Percentiles rank a stretch among this genome's conserved stretches.
Conservation (phyloP, 1,140 invertebrate species). For the Nephila pilipes region DNA sequence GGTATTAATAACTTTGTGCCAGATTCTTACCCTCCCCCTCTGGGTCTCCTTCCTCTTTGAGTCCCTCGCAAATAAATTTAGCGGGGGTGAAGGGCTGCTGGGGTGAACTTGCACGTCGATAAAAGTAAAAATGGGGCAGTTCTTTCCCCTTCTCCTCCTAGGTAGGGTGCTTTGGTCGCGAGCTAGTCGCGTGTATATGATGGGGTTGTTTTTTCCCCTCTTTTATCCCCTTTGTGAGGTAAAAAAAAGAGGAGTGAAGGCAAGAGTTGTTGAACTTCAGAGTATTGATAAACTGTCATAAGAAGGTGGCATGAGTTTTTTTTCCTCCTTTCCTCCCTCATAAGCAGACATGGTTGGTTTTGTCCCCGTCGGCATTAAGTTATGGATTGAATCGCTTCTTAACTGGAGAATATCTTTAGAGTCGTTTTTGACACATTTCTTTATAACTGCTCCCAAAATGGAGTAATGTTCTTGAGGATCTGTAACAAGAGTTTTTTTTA, state of each 20-base stretch:
- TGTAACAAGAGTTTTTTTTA: too few relatives aligned
- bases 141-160: background rate
- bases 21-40: constrained; percentile 35
- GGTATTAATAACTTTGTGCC: constrained; percentile 67
- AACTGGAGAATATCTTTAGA: background rate
- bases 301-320: constrained; percentile 32
- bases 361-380: background rate
- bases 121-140: constrained; percentile 67
- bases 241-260: constrained; percentile 40
- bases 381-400: background rate
- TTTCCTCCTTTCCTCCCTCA: background rate
- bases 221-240: background rate
- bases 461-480: too few relatives aligned
- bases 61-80: constrained; percentile 28
- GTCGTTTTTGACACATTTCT: too few relatives aligned
- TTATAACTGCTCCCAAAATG: too few relatives aligned
- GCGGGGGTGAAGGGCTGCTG: constrained; percentile 63
- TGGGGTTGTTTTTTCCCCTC: constrained; percentile 21
- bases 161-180: constrained; percentile 49
- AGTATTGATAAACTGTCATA: constrained; percentile 23
- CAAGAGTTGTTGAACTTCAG: constrained; percentile 72
- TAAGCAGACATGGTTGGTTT: background rate
- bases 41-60: background rate
- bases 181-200: constrained; percentile 59
- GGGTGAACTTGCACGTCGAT: constrained; percentile 55